Base-by-base conservation (phyloP, 1,140 invertebrate genomes). In the Drosophila miranda region DNA sequence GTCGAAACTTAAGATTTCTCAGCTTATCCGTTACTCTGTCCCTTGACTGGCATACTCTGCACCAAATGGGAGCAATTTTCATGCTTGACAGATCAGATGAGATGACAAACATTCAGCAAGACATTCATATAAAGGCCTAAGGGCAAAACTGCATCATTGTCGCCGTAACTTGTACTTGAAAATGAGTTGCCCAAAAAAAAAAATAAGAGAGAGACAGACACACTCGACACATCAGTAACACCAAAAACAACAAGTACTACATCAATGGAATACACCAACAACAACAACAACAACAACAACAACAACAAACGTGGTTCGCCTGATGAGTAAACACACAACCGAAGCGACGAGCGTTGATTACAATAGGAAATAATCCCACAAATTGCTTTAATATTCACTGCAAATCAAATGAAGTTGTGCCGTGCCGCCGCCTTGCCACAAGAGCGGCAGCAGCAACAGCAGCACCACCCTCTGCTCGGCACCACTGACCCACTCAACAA, bases 331-430 rank as follows among this genome's bases (percentile, higher is more conserved):
- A 73, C 61, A 60, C 61, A 60, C 19, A 63, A 76, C 34, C 76
- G 21, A 23, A 43, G 41, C 53, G 38, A 11, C 23, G 34, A 38
- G 41, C 53, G 69, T 64, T 87, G 82, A 87, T 87, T 87, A 87
- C 82, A 90, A 90, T 90, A 84, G 88, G 77, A 90, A 90, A 89
- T 90, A 90, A 90, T 89, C 77, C 73, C 87, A 90, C 79, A 90
- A 89, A 88, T 89, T 89, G 77, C 82, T 90, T 89, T 84, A 88
- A 90, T 81, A 89, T 89, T 84, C 80, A 88, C 83, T 88, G 88
- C 83, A 90, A 90, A 89, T 88, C 88, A 88, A 90, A 88, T 89
- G 80, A 89, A 81, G 69, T 76, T 71, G 67, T 67, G 43, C 58
- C 21, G 57, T 38, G 34, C 34, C 34, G 34, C 34, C 34, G 34